Evolutionary conservation across 2,888 invertebrate genomes (phyloP), one percentile per base, ranked within the genome.

Genomic region (Spatulosminthurus flaviceps): DNA sequence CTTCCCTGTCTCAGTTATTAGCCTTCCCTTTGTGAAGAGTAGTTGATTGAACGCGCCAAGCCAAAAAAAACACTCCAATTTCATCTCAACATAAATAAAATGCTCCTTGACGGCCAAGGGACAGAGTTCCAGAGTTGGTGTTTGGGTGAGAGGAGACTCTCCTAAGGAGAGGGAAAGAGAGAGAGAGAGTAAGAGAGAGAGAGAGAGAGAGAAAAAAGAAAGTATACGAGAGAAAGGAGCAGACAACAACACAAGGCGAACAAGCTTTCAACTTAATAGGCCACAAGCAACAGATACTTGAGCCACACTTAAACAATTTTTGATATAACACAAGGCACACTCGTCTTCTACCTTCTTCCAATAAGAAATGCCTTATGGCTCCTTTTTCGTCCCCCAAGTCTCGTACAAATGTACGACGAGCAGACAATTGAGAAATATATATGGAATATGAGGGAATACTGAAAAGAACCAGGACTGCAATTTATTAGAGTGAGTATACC

Each of bases 21-120:
- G n/a, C n/a, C n/a, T n/a, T n/a, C n/a, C n/a, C n/a, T n/a, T 51
- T 51, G 16, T 51, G 51, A 19, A 51, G 16, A 51, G 51, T 51
- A 2, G 51, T 51, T 51, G 51, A 51, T 51, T 51, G 51, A 51
- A 51, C 7, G n/a, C 51, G 51, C 16, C 51, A 2, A 51, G 51
- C 51, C 16, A 2, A 19, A 51, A 51, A 51, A 51, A 5, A 51
- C 51, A 9, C 51, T 51, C 16, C 51, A 51, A 51, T 51, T 51
- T 51, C 51, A 51, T 51, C 16, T n/a, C 16, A 5, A n/a, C 51
- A 51, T 16, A 51, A 19, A 51, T 51, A 51, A 51, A 51, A 51
- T 51, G 51, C n/a, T 51, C 51, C 16, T 51, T 51, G 51, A 51
- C 51, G 51, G 16, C 51, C 51, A 51, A 51, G 51, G n/a, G 51